phyloP scores from a whole-genome alignment of 2,113 vertebrate genomes.

The Dolichallabes microphthalmus region DNA sequence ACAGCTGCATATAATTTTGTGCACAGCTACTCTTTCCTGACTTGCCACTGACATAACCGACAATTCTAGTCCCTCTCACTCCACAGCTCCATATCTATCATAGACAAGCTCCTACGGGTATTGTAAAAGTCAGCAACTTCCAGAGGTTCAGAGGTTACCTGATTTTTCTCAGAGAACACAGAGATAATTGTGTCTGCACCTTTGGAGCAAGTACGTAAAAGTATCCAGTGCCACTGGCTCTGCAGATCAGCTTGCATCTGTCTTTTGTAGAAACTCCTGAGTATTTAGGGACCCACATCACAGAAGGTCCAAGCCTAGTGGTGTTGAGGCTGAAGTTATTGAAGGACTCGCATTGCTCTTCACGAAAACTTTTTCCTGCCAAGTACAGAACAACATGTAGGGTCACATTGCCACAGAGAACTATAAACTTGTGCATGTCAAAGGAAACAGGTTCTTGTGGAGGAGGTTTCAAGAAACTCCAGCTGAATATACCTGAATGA shows the following conservation, averaged over 20 bases:
- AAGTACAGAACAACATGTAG: constrained; percentile 2
- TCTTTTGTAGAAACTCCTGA: constrained; percentile 87
- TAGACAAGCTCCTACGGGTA: constrained; percentile 51
- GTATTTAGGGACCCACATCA: constrained; percentile 95
- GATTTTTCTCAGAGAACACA: not conserved
- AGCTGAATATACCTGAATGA: too few species aligned
- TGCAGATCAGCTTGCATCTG: constrained; percentile 94
- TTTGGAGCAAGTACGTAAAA: constrained; percentile 93
- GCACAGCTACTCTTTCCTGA: not conserved
- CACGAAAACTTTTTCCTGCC: constrained; percentile 87
- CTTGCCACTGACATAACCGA: not conserved
- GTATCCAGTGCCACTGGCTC: constrained; percentile 93
- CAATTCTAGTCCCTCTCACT: constrained; percentile 61
- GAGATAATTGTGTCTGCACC: constrained; percentile 70
- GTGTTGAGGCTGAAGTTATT: constrained; percentile 89
- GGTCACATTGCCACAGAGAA: not conserved
- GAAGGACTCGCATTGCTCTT: constrained; percentile 91
- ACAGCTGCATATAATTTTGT: constrained; percentile 33
- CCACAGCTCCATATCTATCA: constrained; percentile 61
- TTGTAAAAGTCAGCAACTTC: not conserved
- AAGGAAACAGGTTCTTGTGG: not conserved
- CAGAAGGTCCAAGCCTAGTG: constrained; percentile 83
- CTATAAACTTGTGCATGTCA: not conserved
- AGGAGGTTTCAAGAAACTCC: not conserved
- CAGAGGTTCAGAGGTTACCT: not conserved